A percentile compares a stretch with the other conserved stretches of the same genome.
Evolutionary conservation across 2,888 invertebrate genomes (phyloP).

Genomic region (Drosophila koepferae): DNA sequence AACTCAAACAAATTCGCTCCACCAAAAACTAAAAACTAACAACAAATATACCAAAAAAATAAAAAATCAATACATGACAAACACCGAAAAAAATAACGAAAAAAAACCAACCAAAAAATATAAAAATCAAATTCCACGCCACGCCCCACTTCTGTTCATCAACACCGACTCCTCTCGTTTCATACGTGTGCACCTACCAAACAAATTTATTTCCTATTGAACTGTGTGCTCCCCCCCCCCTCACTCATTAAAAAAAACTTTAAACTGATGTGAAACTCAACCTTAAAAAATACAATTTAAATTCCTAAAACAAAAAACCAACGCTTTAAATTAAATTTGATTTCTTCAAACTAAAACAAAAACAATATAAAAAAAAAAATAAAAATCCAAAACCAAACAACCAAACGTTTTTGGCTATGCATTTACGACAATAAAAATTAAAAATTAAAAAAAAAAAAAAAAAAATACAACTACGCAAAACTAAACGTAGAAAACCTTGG

Average conservation of each 20-base stretch:
- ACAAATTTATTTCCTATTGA: constrained; percentile 61
- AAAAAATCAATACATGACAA: constrained; percentile 36
- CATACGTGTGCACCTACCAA: constrained; percentile 62
- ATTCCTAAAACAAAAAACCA: constrained; percentile 40
- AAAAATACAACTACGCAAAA: constrained; percentile 42
- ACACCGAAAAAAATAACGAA: constrained; percentile 17
- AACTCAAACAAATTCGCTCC: constrained; percentile 49
- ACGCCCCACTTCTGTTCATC: constrained; percentile 43
- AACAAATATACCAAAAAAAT: constrained; percentile 28
- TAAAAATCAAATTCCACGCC: constrained; percentile 50
- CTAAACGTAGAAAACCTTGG: constrained; percentile 83
- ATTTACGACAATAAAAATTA: constrained; percentile 26
- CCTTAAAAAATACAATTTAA: constrained; percentile 56
- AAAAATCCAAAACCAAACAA: constrained; percentile 58
- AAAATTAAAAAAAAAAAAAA: background rate
- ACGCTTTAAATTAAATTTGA: constrained; percentile 66
- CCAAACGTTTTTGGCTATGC: constrained; percentile 56
- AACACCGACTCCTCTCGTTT: constrained; percentile 21
- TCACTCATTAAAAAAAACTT: constrained; percentile 11
- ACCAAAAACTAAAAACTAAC: constrained; percentile 54
- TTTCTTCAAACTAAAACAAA: constrained; percentile 50
- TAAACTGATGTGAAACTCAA: constrained; percentile 61
- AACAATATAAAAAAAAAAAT: constrained; percentile 25
- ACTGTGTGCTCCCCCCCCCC: constrained; percentile 45
- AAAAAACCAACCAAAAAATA: constrained; percentile 28